These are phyloP conservation scores for Rattus norvegicus DNA, from an alignment of 2,113 vertebrate species.

Conservation along the genomic window DNA sequence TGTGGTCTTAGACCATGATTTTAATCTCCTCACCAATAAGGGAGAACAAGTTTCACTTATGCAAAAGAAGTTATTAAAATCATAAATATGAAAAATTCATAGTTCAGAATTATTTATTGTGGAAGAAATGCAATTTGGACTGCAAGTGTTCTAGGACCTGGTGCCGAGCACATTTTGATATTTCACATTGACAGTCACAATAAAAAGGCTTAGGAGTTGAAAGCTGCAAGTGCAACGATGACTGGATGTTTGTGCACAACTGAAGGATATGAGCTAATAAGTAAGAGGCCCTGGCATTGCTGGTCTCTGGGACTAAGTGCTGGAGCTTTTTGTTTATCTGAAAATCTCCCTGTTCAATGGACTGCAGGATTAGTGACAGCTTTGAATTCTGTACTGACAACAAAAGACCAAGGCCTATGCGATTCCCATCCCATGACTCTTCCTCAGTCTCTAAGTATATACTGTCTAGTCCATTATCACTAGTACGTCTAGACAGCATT, in stretches of 20 bases:
- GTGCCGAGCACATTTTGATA: neutral
- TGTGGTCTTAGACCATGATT: neutral
- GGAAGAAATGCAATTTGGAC: conserved; percentile 44
- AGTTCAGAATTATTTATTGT: conserved; percentile 26
- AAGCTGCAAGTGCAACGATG: neutral
- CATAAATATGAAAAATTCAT: conserved; percentile 32
- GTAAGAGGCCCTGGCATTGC: neutral
- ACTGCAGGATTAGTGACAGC: conserved; percentile 44
- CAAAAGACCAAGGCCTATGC: neutral
- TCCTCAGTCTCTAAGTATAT: neutral
- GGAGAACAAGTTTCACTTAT: neutral
- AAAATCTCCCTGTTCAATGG: conserved; percentile 46
- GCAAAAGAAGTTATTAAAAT: conserved; percentile 46
- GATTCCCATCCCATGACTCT: neutral
- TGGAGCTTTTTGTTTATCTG: conserved; percentile 41
- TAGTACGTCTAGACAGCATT: conserved; percentile 42
- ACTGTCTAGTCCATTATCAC: neutral
- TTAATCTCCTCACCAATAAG: conserved; percentile 20
- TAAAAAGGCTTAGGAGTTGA: conserved; percentile 34
- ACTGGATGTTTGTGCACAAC: neutral
- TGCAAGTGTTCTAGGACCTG: neutral
- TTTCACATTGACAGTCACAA: conserved; percentile 8
- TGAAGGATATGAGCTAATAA: conserved; percentile 26
- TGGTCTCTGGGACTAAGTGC: conserved; percentile 17
- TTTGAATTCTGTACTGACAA: conserved; percentile 28